Base-by-base conservation (phyloP, 1,140 invertebrate species). In the Tribolium madens region DNA sequence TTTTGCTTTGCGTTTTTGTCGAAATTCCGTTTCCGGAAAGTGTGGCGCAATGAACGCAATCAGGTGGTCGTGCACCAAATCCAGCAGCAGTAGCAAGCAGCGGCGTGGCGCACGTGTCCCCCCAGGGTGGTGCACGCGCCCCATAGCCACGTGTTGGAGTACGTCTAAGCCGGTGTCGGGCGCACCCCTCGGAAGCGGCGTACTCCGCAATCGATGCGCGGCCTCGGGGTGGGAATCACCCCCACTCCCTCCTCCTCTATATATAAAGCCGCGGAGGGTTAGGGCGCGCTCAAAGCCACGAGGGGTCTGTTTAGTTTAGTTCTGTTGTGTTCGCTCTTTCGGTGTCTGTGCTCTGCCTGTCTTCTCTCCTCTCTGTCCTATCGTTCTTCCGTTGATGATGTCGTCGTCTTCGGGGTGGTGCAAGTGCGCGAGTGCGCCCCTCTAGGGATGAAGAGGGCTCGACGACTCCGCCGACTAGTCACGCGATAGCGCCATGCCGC, bases 401-500 rank as follows among this genome's bases (percentile, higher is more conserved):
- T 33, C 57, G n/a, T 33, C 26, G 53, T 3, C 3, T n/a, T 86
- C 86, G 86, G 85, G 86, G 84, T 85, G 83, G 52, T 21, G 52
- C 57, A 83, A 83, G 87, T 84, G 60, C 79, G 52, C 69, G 69
- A 18, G 69, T 71, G 69, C 48, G 69, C 42, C 69, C 42, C 13
- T 14, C 21, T 47, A 48, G 42, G 69, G 48, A 47, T 47, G 21
- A 10, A 18, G 52, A 57, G 14, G 17, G 17, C 36, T 3, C 26
- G 14, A 86, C 86, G 85, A 82, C 83, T 84, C 81, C 83, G 84
- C 84, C 84, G 84, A 85, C 84, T 86, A 83, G 85, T 74, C 76
- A 72, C 71, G 36, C 76, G 71, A 73, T 42, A 73, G 86, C 87
- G 88, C 86, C 84, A 95, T 95, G 93, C 93, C 93, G 87, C 93